Evolutionary conservation across 2,888 invertebrate genomes (phyloP).

Genomic region (Chaitophorus viminalis): DNA sequence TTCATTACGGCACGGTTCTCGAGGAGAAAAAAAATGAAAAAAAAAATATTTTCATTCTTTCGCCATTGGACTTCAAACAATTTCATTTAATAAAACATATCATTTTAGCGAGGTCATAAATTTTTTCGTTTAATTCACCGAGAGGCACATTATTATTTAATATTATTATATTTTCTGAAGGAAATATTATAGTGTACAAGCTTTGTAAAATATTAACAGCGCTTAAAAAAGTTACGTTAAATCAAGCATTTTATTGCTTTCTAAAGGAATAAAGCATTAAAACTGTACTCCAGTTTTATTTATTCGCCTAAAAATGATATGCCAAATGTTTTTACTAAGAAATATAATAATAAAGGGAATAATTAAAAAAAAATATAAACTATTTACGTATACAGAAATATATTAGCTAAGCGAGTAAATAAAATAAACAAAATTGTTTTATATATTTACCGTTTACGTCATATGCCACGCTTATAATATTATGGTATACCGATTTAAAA

Average conservation of each 20-base stretch:
- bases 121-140: background rate
- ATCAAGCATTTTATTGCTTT: no score
- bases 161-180: background rate
- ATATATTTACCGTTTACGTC: no score
- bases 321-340: no score
- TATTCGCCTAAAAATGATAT: no score
- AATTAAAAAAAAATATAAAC: no score
- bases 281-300: no score
- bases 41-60: conserved; percentile 1
- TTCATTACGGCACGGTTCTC: background rate
- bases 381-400: no score
- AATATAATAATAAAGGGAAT: no score
- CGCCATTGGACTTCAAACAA: background rate
- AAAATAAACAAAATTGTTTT: no score
- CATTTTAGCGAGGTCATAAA: background rate
- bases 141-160: background rate
- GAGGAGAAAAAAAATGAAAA: background rate
- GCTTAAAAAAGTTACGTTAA: background rate
- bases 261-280: no score
- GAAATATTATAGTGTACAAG: background rate
- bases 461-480: no score
- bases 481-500: background rate
- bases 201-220: background rate
- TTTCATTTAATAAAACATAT: conserved; percentile 37
- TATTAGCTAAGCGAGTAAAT: no score